Evolutionary conservation across 2,888 invertebrate species (phyloP).

Genomic region (Dasysyrphus tricinctus): DNA sequence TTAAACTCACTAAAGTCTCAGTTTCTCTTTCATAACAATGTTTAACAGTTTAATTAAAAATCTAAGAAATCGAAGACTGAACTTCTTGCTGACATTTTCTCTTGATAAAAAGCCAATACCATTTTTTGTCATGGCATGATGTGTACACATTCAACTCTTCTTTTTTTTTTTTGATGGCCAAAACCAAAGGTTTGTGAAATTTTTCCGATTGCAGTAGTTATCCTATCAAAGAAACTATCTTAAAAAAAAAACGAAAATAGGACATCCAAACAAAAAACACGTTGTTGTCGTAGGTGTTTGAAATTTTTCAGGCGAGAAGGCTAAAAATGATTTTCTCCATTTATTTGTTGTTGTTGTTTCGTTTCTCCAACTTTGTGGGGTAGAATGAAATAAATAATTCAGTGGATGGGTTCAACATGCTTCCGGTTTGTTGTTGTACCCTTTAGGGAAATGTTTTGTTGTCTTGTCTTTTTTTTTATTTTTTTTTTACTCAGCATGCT

Average conservation of each 20-base stretch:
- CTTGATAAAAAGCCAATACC: background rate
- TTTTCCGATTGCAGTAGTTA: conserved; percentile 21
- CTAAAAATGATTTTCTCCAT: conserved; percentile 43
- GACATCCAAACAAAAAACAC: conserved; percentile 29
- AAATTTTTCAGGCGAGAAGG: conserved; percentile 40
- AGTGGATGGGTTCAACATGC: conserved; percentile 69
- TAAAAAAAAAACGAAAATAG: background rate
- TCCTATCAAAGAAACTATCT: conserved; percentile 11
- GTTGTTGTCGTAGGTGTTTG: conserved; percentile 65
- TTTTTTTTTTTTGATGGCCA: background rate
- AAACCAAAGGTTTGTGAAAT: conserved; percentile 11
- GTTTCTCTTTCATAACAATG: too few species aligned
- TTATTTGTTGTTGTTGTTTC: background rate
- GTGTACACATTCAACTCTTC: background rate
- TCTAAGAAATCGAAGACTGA: too few species aligned
- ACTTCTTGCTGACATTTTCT: background rate
- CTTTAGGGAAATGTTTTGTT: conserved; percentile 57
- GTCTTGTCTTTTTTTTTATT: conserved; percentile 21
- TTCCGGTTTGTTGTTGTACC: conserved; percentile 63
- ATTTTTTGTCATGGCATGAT: background rate
- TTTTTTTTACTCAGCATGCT: conserved; percentile 1
- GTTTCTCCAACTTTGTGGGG: conserved; percentile 11
- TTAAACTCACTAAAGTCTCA: too few species aligned
- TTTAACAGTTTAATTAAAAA: background rate
- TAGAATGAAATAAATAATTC: conserved; percentile 66